Evolutionary conservation across 2,797 vertebrate genomes (phyloP), one percentile per base, ranked within the genome.

Genomic region (Esox masquinongy): DNA sequence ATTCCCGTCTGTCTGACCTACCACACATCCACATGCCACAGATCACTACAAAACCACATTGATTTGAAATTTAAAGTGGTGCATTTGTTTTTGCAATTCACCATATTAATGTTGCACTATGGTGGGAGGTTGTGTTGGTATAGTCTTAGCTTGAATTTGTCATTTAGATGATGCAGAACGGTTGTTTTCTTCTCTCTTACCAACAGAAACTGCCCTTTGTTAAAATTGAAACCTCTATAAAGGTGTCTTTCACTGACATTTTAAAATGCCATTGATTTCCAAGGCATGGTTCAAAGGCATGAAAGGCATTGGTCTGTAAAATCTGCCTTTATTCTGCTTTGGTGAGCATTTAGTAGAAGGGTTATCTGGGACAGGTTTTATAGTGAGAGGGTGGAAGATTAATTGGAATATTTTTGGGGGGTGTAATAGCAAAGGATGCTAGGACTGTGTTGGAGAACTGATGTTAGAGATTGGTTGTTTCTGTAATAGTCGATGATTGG

Each of bases 361-460:
- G 77, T 34, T 82, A 80, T 82, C 74, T 82, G 79, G 56, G 83
- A 91, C 88, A 79, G 86, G 78, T 90, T 91, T 84, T 83, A 31
- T 82, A 63, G 75, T 80, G 75, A 82, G 75, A 84, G 22, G 69
- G 74, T 51, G 6, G 56, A 81, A 90, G 80, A 88, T 90, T 87
- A 80, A 70, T 61, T 69, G 81, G 76, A 11, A 74, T 78, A 68
- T 79, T 77, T 50, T n/a, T 75, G 78, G 76, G 8, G 69, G 78
- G 74, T 80, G 76, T 81, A 79, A 72, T 43, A 51, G 24, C 31
- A 14, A 70, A 75, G 68, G 67, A 82, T 86, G 83, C 43, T 11
- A 47, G 68, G 70, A 82, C 87, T 85, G 77, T 74, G 75, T 12
- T 64, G 61, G 0, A n/a, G 66, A 61, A 9, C 68, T 56, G 29